These are phyloP conservation scores for Zaprionus bogoriensis DNA, from an alignment of 2,888 invertebrate genomes.

Conservation along the genomic window DNA sequence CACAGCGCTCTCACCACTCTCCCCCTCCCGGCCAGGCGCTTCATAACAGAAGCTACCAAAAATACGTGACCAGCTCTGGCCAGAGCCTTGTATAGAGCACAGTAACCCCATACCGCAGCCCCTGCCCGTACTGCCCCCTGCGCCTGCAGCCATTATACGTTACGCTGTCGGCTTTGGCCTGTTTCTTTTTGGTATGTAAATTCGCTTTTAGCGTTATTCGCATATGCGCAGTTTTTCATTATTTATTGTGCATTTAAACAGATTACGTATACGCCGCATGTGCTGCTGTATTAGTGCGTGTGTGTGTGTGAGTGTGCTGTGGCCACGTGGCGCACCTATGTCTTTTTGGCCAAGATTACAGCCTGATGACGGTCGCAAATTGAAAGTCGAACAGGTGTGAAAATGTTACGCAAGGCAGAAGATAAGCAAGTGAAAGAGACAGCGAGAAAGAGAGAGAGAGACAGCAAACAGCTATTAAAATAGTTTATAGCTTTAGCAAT, in stretches of 20 bases:
- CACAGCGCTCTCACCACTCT: not conserved
- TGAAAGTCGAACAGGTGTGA: constrained; percentile 42
- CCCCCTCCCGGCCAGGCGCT: not conserved
- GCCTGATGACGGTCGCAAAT: constrained; percentile 50
- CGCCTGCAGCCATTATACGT: constrained; percentile 41
- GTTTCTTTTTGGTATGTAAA: constrained; percentile 59
- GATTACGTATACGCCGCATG: constrained; percentile 66
- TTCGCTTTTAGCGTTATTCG: constrained; percentile 51
- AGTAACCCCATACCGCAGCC: not conserved
- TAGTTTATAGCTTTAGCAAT: not conserved
- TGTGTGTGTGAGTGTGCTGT: constrained; percentile 12
- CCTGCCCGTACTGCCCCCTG: not conserved
- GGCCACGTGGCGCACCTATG: constrained; percentile 35
- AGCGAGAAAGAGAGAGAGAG: not conserved
- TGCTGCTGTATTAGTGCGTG: constrained; percentile 6
- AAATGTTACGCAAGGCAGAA: constrained; percentile 33
- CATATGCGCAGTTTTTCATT: constrained; percentile 69
- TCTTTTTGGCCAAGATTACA: constrained; percentile 44
- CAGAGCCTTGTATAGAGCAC: not conserved
- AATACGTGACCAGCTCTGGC: not conserved
- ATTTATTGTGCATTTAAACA: constrained; percentile 75
- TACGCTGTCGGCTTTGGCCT: constrained; percentile 45
- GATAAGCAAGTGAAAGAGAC: not conserved
- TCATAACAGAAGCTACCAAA: not conserved
- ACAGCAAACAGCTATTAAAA: not conserved